These are phyloP conservation scores for Phoxinus dragarum DNA, from an alignment of 2,797 vertebrate species.

Conservation along the genomic window DNA sequence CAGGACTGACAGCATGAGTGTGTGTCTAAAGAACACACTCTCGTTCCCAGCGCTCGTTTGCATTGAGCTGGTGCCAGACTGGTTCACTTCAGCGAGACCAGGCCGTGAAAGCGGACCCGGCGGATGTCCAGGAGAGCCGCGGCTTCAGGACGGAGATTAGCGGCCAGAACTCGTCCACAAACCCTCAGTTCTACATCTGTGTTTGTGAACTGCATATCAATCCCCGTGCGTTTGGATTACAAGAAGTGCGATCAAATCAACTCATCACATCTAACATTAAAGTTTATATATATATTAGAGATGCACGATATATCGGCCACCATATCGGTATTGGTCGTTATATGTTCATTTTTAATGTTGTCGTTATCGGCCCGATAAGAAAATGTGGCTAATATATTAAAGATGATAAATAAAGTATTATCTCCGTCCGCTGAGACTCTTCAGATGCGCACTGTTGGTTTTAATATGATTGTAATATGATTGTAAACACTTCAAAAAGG, in stretches of 20 bases:
- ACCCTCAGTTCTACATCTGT: neutral
- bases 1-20: constrained; percentile 18
- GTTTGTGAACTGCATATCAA: neutral
- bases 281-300: neutral
- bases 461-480: too few species aligned
- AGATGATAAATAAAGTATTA: too few species aligned
- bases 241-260: neutral
- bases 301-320: too few species aligned
- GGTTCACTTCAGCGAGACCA: constrained; percentile 9
- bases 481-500: too few species aligned
- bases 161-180: neutral
- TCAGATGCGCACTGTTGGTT: too few species aligned
- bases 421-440: too few species aligned
- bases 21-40: constrained; percentile 7
- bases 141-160: constrained; percentile 4
- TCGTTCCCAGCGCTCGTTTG: constrained; percentile 34
- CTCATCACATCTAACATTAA: neutral
- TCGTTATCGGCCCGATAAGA: too few species aligned
- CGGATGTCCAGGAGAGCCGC: neutral
- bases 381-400: too few species aligned
- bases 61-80: constrained; percentile 19
- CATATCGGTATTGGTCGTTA: too few species aligned
- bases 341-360: too few species aligned
- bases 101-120: constrained; percentile 5
- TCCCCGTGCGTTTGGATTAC: neutral